Base-by-base conservation (phyloP, 2,888 invertebrate species). In the Andrena flavipes region DNA sequence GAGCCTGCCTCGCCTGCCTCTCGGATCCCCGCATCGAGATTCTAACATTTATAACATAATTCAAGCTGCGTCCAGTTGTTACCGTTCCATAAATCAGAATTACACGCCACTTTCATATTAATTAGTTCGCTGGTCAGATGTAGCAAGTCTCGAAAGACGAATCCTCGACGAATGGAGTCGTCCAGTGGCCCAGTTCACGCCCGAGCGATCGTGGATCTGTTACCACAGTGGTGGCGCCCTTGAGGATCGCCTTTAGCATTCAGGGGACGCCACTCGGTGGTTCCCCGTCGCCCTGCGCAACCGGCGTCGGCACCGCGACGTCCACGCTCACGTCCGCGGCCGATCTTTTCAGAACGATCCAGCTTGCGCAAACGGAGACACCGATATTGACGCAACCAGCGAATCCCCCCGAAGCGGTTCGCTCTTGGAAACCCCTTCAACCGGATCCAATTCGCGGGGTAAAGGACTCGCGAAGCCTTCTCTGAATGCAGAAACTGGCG, bases 341-440 rank as follows among this genome's bases (percentile, higher is more conserved):
- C 77, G 91, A 91, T 91, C 89, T 91, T 90, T 90, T 90, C 85
- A 89, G 90, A 91, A 91, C 91, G 91, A 91, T 91, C 88, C 88
- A 85, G 85, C 82, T 92, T 92, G 88, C 89, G 91, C 88, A 92
- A 92, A 81, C 30, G 51, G 62, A 64, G 48, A 62, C 75, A 70
- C 42, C 76, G 83, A 84, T 26, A 56, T 80, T 84, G 76, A 72
- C 75, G 87, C 82, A 88, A 88, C 70, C 79, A 23, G 62, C 76
- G 69, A 85, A 85, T 87, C 80, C 80, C 26, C 67, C 73, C 68
- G 68, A 74, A 75, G 62, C 42, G 30, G n/a, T 2, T 16, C 23
- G 67, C 59, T 23, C 56, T 63, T 70, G 63, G 72, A 26, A 60
- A 2, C 51, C 49, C 42, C 26, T 35, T 51, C 33, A 67, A 76